Evolutionary conservation across 2,888 invertebrate genomes (phyloP), one percentile per base, ranked within the genome.

Genomic region (Seira musarum): DNA sequence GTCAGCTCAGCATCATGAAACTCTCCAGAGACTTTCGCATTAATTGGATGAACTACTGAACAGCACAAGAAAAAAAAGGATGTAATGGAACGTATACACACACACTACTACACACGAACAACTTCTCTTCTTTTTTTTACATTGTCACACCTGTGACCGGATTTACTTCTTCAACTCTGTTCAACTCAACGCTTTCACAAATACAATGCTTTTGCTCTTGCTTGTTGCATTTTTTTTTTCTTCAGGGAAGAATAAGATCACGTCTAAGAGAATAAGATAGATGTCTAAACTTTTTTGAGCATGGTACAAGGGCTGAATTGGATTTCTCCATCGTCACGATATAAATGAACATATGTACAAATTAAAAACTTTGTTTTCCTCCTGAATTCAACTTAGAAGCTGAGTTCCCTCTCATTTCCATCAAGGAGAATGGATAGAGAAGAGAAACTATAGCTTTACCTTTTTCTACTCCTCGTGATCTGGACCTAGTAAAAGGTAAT

Each of bases 121-220:
- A 81, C 75, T 80, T 49, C 15, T 49, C n/a, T n/a, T 40, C 40
- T 13, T 49, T 49, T 49, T 49, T 49, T n/a, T 85, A 80, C 82
- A 82, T 84, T 85, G 84, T 86, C 86, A 83, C 86, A 86, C 86
- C 86, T 86, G 86, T 85, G 85, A 84, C 86, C 84, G 78, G 84
- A 83, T 83, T 83, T 77, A 77, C 80, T 78, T 74, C 81, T 30
- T 30, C 82, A 74, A 77, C 78, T 77, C n/a, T 74, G 79, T 30
- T 30, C 82, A 74, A 30, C 49, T 49, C 81, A 79, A 73, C 78
- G 63, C 68, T 68, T n/a, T 49, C 49, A 49, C 49, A 49, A 49
- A 49, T 49, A 49, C 49, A 49, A 49, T 8, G 17, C 3, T n/a
- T n/a, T n/a, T n/a, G n/a, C n/a, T n/a, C n/a, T n/a, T 19, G 66